A percentile compares a stretch with the other conserved stretches of the same genome.
Conservation (phyloP, 2,797 vertebrate genomes). For the Melanotaenia nigrans region DNA sequence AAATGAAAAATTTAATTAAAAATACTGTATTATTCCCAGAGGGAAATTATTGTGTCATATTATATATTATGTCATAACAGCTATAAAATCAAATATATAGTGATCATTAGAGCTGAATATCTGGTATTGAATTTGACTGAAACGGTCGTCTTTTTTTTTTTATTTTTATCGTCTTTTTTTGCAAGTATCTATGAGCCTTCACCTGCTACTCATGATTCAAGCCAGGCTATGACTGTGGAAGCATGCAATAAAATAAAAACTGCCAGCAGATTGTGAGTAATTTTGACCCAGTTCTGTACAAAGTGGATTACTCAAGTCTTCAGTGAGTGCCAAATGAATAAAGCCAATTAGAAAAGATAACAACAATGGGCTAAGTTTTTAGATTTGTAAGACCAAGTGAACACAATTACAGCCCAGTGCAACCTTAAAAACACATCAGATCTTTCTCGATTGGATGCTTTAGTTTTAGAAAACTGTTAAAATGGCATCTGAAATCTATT, state of each 20-base stretch:
- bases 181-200: conserved; percentile 12
- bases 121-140: background rate
- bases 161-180: background rate
- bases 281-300: background rate
- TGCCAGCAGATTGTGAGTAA: background rate
- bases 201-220: background rate
- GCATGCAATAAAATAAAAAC: background rate
- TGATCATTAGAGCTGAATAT: background rate
- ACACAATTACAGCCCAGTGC: background rate
- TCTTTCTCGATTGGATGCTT: background rate
- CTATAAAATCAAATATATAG: background rate
- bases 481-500: background rate
- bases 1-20: too few species aligned
- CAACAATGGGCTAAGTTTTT: background rate
- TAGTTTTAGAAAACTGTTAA: background rate
- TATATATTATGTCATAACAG: background rate
- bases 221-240: conserved; percentile 1
- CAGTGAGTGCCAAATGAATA: conserved; percentile 9
- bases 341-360: conserved; percentile 30
- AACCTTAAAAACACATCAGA: background rate
- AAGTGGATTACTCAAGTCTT: conserved; percentile 6
- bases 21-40: too few species aligned
- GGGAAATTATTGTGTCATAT: too few species aligned
- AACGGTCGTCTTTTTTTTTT: background rate
- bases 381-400: conserved; percentile 6